These are phyloP conservation scores for Falco rusticolus DNA, from an alignment of 2,797 vertebrate species.

Conservation along the genomic window DNA sequence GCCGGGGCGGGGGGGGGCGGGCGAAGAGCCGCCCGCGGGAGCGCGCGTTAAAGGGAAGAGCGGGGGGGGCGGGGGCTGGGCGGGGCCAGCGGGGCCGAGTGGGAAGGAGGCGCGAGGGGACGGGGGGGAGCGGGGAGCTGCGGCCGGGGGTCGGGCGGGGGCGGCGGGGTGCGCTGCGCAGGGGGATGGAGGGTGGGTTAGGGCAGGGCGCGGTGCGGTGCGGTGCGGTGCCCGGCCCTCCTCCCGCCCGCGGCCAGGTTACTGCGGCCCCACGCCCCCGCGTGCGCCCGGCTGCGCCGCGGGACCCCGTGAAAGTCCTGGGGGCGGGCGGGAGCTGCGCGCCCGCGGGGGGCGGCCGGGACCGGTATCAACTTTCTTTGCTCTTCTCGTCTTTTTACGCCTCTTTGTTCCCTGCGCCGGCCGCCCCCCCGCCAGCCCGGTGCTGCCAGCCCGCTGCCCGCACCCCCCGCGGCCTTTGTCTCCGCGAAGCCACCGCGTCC, in stretches of 20 bases:
- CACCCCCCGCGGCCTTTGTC: constrained; percentile 12
- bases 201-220: too few species aligned
- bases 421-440: not conserved
- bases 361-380: constrained; percentile 4
- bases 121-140: not conserved
- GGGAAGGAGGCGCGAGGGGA: not conserved
- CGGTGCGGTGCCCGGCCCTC: not conserved
- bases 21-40: not conserved
- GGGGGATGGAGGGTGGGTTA: too few species aligned
- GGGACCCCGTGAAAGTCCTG: not conserved
- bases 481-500: not conserved
- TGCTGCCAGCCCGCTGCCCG: not conserved
- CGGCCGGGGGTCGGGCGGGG: too few species aligned
- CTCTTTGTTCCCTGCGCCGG: not conserved
- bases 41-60: constrained; percentile 63
- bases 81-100: not conserved
- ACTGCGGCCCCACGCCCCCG: not conserved
- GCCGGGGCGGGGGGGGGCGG: not conserved
- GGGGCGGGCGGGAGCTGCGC: not conserved
- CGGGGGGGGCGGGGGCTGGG: not conserved
- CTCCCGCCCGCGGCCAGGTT: not conserved
- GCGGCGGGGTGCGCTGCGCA: not conserved
- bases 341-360: not conserved
- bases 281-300: too few species aligned
- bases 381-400: not conserved